These are phyloP conservation scores for Jaculus jaculus DNA, from an alignment of 2,113 vertebrate species.

Conservation along the genomic window DNA sequence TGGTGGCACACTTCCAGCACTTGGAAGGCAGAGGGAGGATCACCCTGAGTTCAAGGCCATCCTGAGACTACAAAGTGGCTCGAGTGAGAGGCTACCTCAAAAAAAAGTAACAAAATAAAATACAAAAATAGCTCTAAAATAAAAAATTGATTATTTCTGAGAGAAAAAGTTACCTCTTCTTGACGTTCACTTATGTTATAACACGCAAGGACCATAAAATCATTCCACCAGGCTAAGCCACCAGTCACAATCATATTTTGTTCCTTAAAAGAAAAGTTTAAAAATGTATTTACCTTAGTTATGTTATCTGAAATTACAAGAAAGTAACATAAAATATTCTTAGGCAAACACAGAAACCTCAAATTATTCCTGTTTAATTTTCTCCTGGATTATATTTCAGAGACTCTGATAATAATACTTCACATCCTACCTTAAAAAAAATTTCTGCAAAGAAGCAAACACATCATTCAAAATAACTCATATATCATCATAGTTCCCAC, in stretches of 20 bases:
- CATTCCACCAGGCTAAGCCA: constrained; percentile 98
- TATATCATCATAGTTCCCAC: background rate
- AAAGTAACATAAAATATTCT: constrained; percentile 47
- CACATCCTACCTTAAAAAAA: constrained; percentile 25
- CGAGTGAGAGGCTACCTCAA: too few relatives aligned
- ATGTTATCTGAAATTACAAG: constrained; percentile 32
- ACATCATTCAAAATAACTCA: constrained; percentile 22
- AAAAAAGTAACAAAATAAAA: too few relatives aligned
- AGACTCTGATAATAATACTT: constrained; percentile 18
- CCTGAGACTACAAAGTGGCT: too few relatives aligned
- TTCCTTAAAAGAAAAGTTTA: constrained; percentile 87
- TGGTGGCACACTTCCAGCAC: too few relatives aligned
- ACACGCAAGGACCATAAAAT: constrained; percentile 97
- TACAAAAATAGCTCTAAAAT: constrained; percentile 9
- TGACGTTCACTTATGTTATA: constrained; percentile 96
- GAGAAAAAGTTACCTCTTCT: constrained; percentile 90
- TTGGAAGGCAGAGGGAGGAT: too few relatives aligned
- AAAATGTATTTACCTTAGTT: constrained; percentile 28
- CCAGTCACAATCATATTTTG: constrained; percentile 98
- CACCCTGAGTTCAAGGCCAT: too few relatives aligned
- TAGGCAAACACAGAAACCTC: constrained; percentile 30
- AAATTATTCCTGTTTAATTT: constrained; percentile 23
- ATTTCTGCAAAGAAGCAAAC: constrained; percentile 36
- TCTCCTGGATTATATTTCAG: background rate
- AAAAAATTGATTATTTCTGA: constrained; percentile 52